Percentiles rank a stretch among this genome's conserved stretches.
Conservation (phyloP, 2,888 invertebrate genomes). For the Leistus spinibarbis region DNA sequence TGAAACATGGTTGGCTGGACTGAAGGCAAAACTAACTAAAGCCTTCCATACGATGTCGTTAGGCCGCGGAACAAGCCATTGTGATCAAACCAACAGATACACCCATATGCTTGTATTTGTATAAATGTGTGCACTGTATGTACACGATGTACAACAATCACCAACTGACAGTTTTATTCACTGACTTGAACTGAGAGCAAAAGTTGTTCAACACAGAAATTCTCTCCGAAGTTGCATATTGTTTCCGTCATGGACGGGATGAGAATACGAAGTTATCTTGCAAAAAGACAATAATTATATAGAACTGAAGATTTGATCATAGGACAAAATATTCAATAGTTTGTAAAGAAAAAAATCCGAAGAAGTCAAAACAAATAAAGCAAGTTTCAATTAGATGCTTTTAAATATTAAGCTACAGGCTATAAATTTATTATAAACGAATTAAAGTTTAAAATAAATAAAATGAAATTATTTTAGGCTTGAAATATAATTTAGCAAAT, state of each 20-base stretch:
- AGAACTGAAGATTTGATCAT: no score
- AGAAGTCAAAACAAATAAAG: no score
- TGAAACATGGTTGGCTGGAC: slow-evolving; percentile 6
- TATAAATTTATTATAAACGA: no score
- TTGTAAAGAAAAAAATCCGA: no score
- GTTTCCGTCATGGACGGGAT: not conserved
- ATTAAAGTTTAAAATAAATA: no score
- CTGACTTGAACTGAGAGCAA: not conserved
- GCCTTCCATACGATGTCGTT: not conserved
- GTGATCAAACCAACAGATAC: not conserved
- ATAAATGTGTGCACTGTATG: not conserved
- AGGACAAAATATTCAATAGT: no score
- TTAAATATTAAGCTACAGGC: no score
- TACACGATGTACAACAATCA: not conserved
- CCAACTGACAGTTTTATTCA: not conserved
- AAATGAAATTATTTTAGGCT: no score
- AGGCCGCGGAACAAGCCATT: not conserved
- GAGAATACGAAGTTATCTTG: not conserved
- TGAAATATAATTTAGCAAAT: no score
- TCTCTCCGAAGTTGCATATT: not conserved
- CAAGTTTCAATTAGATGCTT: no score
- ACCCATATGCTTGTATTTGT: not conserved
- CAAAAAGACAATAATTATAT: not conserved
- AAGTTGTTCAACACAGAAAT: not conserved
- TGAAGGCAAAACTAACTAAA: slow-evolving; percentile 4